Conservation (phyloP, 2,797 vertebrate genomes). For the Xiphorhynchus erythropygius region DNA sequence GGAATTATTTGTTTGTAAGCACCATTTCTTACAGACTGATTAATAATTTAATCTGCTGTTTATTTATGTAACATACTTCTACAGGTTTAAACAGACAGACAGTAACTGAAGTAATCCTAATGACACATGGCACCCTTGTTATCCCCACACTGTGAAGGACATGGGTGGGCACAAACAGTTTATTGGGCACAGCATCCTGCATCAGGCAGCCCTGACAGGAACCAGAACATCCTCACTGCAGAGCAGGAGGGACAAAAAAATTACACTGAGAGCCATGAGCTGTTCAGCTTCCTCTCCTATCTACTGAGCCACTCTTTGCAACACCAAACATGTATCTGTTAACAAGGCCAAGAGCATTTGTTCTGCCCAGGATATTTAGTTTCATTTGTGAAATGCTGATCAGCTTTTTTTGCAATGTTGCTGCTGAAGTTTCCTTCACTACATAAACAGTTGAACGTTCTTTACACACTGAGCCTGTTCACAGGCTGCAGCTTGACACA, state of each 20-base stretch:
- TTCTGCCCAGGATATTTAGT: neutral
- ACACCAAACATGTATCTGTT: neutral
- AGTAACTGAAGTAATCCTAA: neutral
- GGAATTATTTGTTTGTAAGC: neutral
- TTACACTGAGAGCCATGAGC: neutral
- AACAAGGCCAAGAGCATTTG: neutral
- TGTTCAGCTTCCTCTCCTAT: neutral
- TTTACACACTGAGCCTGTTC: neutral
- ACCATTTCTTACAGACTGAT: neutral
- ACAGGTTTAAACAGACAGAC: neutral
- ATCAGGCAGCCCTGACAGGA: neutral
- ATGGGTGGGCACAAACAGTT: neutral
- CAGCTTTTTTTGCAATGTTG: neutral
- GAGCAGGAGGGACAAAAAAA: neutral
- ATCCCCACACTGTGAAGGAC: neutral
- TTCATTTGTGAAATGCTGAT: neutral
- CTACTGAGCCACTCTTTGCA: neutral
- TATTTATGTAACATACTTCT: neutral
- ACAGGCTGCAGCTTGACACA: neutral
- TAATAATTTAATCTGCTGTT: neutral
- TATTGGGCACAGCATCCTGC: neutral
- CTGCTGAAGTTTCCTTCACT: neutral
- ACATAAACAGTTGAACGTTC: neutral
- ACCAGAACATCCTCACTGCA: neutral
- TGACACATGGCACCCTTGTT: rapidly evolving